Base-by-base conservation (phyloP, 2,113 vertebrate species). In the Scortum barcoo region DNA sequence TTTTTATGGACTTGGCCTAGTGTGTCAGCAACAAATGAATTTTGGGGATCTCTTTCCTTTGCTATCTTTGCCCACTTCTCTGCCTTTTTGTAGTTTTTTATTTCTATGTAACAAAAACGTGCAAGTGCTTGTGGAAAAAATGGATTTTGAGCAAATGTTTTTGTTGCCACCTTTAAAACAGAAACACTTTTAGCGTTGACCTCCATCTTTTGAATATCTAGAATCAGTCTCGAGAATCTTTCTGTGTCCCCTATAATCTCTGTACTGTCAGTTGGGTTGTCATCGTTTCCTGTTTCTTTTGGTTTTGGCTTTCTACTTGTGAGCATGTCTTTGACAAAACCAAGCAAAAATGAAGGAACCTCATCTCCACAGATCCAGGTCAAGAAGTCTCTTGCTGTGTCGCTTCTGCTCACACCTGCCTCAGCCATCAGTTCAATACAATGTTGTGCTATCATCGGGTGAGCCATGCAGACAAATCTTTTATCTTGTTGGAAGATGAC, bases 1-100 rank as follows among this genome's bases (percentile, higher is more conserved):
- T 88, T 61, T 56, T 91, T 92, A 44, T 86, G 3, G 54, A 92
- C 80, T 62, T 92, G 87, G 5, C 90, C 92, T 11, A 92, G 84
- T 26, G 91, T 93, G 51, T 93, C 84, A 48, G 73, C 86, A 48
- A 92, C 19, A 46, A 91, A 92, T 0, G 88, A 92, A 57, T 83
- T 93, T n/a, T 48, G 20, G 12, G 62, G 63, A 11, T 62, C 58
- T 80, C 62, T 78, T 11, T 2, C 0, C 19, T 79, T 86, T 56
- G 90, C 90, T 1, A 0, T 0, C 1, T 76, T 7, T 40, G 89
- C 92, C 86, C 85, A 92, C 0, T 4, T 11, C 54, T 75, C 54
- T 62, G 91, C 89, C 5, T 0, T 7, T 0, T 7, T 12, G 40
- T 84, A 93, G 19, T 84, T 0, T 12, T 20, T 7, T 19, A 33